Base-by-base conservation (phyloP, 2,797 vertebrate genomes). In the Adelosebastes latens region DNA sequence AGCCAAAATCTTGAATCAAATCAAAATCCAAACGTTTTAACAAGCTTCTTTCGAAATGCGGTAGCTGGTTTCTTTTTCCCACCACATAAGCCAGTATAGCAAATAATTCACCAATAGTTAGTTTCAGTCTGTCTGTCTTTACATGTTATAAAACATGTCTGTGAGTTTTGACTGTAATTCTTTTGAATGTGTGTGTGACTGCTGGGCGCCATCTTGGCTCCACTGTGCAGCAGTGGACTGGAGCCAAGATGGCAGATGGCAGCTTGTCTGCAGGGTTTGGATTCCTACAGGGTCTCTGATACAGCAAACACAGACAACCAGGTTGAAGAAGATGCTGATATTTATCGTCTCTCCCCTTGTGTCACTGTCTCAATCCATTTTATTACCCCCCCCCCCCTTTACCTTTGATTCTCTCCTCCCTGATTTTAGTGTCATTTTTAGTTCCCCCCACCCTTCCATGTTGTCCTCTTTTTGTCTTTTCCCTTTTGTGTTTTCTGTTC, bases 191-290 rank as follows among this genome's bases (percentile, higher is more conserved):
- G 67, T 76, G 58, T 76, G 72, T 52, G 49, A 87, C 70, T 0
- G 27, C 62, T 61, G 75, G 80, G 34, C 58, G 60, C 91, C 92
- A 93, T 95, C 83, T 92, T 94, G 94, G 94, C 92, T 93, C 92
- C 64, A 62, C 53, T 59, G 63, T 71, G 83, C 74, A 75, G 79
- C 7, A 6, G 62, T 94, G 95, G 95, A 93, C 74, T 11, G 18
- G 87, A 94, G 93, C 95, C 95, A 95, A 81, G 72, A 88, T 93
- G 93, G 92, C 95, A 96, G 95, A 95, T 96, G 95, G 95, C 55
- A 63, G 86, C 84, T 92, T 83, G 88, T 92, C 90, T 94, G 89
- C 87, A 87, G 91, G 91, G 80, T 92, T 87, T 90, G 90, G 92
- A 88, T 88, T 92, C 86, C 85, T 84, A 36, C 89, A 83, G 85